Evolutionary conservation across 2,797 vertebrate genomes (phyloP), one percentile per base, ranked within the genome.

Genomic region (Arctocebus calabarensis): DNA sequence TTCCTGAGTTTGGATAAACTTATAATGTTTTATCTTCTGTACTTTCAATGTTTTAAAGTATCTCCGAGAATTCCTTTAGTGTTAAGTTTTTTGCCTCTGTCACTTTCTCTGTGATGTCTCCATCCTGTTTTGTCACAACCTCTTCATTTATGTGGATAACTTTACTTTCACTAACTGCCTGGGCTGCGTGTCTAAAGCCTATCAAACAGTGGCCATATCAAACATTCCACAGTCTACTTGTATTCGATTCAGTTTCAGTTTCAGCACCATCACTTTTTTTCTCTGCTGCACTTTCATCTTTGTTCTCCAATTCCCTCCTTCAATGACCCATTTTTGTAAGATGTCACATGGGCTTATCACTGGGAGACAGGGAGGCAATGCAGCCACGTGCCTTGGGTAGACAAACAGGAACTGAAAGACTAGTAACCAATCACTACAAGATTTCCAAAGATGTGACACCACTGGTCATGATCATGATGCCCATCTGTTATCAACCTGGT

Each of bases 191-290:
- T 2, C 9, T 29, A 45, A 62, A 12, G 5, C 32, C 37, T 8
- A 5, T 6, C 20, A 48, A 23, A 40, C 1, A 16, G 27, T 0
- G 7, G 48, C 13, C 14, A 23, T 0, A 2, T 6, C 57, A 43
- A 43, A 32, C 32, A 7, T 4, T 7, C 17, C 27, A 27, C 0
- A 2, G 13, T 13, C 68, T 1, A 10, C 52, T 7, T 29, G 14
- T 6, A 1, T 34, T 57, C 59, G 22, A 16, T 17, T 59, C 10
- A 11, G 79, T 37, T 73, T 81, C 57, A 48, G 13, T 40, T 55
- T 32, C 4, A 34, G 29, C 25, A 10, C 10, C 2, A 29, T 20
- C 3, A 1, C n/a, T 9, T 23, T 45, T 29, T 77, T 61, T 71
- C 78, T 79, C 37, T 27, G 17, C 45, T 55, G 25, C 2, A 45